A percentile compares a stretch with the other conserved stretches of the same genome.
Conservation (phyloP, 1,140 invertebrate species). For the Pseudomyrmex concolor region DNA sequence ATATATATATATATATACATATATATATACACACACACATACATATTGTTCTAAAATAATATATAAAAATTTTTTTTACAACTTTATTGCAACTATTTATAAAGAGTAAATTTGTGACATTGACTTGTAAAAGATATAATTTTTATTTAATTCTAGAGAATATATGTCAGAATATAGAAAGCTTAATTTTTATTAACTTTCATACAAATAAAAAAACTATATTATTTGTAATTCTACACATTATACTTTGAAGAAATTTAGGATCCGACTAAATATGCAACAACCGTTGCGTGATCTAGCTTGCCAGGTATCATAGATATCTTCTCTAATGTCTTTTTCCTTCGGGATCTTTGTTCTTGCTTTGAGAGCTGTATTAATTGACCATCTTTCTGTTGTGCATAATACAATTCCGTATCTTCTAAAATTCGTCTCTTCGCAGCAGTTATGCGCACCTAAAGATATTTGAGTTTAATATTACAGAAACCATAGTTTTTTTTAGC, state of each 20-base stretch:
- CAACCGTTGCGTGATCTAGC: conserved; percentile 95
- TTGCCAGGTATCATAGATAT: conserved; percentile 94
- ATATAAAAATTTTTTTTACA: not conserved
- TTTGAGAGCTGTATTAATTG: conserved; percentile 86
- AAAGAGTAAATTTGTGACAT: conserved; percentile 4
- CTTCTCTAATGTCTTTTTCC: conserved; percentile 90
- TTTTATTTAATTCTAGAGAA: conserved; percentile 43
- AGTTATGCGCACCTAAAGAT: conserved; percentile 86
- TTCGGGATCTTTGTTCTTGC: conserved; percentile 88
- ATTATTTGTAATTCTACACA: conserved; percentile 48
- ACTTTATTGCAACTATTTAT: not conserved
- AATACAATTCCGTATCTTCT: conserved; percentile 93
- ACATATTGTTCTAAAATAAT: too few relatives aligned
- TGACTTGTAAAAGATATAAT: conserved; percentile 49
- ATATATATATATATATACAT: too few relatives aligned
- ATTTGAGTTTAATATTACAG: conserved; percentile 55
- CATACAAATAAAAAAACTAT: conserved; percentile 64
- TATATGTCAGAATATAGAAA: conserved; percentile 52
- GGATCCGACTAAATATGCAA: conserved; percentile 91
- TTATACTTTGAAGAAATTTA: conserved; percentile 60
- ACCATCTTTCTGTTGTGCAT: conserved; percentile 85
- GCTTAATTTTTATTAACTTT: conserved; percentile 49
- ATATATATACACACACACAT: too few relatives aligned
- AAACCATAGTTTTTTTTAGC: not conserved
- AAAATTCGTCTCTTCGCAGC: conserved; percentile 91